Base-by-base conservation (phyloP, 2,113 vertebrate species). In the Pseudorasbora parva region DNA sequence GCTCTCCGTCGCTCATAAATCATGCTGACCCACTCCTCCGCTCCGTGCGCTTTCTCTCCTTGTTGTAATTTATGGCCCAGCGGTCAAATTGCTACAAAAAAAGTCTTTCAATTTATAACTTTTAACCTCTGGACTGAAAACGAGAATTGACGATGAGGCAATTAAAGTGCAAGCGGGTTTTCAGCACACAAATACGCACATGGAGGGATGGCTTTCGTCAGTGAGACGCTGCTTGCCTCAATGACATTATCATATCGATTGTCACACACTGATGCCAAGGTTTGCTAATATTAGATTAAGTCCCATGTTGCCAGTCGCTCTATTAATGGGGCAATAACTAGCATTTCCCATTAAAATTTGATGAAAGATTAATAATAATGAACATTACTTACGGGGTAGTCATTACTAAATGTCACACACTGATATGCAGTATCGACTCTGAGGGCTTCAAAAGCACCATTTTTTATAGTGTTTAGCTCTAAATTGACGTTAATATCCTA, bases 81-180 rank as follows among this genome's bases (percentile, higher is more conserved):
- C 23, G 66, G 82, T 71, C 68, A 85, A 88, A 88, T 81, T 81
- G 82, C 33, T 62, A 81, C 41, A 79, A 86, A 88, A 45, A 87
- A 87, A 88, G 76, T 84, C 78, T 89, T 90, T 87, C 86, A 83
- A 86, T 89, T 84, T 84, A 88, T 87, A 87, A 85, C 74, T 86
- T 89, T 87, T 88, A 87, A 87, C 88, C 81, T 76, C 71, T 86
- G 62, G 85, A 82, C 77, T 59, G 72, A 87, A 68, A 59, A 60
- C 37, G 21, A 71, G 59, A 21, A 62, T 84, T 81, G 82, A 82
- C 19, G 68, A 41, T 10, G 19, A 74, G 51, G 77, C 78, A 84
- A 82, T 86, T 83, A 80, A 85, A 82, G 68, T 33, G 23, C 45
- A 30, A 25, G 72, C 59, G 27, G 37, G 79, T 85, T 77, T 25